These are phyloP conservation scores for Polietes domitor DNA, from an alignment of 2,888 invertebrate species.

Conservation along the genomic window DNA sequence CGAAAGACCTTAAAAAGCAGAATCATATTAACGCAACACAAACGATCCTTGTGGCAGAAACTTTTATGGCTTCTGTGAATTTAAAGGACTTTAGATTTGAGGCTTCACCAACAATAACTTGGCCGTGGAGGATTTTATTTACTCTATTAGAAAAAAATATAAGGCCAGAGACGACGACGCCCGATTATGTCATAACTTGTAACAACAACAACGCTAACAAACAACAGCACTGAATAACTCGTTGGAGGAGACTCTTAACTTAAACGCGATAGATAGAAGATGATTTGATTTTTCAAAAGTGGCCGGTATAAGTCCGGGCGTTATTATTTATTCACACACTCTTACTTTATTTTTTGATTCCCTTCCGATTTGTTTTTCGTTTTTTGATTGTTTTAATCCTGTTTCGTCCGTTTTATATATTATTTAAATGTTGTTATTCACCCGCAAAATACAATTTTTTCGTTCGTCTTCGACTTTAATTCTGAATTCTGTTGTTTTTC, in stretches of 20 bases:
- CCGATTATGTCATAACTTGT: constrained; percentile 67
- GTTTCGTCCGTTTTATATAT: constrained; percentile 34
- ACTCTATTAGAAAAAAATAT: constrained; percentile 44
- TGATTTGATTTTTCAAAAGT: constrained; percentile 13
- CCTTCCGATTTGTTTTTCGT: constrained; percentile 23
- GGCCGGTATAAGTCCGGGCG: background rate
- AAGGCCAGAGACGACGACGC: constrained; percentile 54
- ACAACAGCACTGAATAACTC: constrained; percentile 34
- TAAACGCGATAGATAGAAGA: background rate
- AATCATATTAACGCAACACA: background rate
- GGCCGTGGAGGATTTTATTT: background rate
- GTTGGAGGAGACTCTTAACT: background rate
- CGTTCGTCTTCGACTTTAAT: constrained; percentile 57
- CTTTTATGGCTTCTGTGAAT: constrained; percentile 15
- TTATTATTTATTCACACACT: constrained; percentile 17
- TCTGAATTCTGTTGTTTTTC: constrained; percentile 15
- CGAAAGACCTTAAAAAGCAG: constrained; percentile 20
- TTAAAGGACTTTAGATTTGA: background rate
- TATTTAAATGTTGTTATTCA: constrained; percentile 17
- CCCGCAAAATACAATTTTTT: constrained; percentile 49
- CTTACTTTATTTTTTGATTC: constrained; percentile 55
- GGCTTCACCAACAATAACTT: background rate
- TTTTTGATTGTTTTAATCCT: constrained; percentile 13
- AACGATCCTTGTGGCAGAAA: constrained; percentile 8
- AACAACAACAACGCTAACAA: too few species aligned